A percentile compares a stretch with the other conserved stretches of the same genome.
These are phyloP conservation scores for Aldrovandia affinis DNA, from an alignment of 2,797 vertebrate genomes.

Conservation along the genomic window DNA sequence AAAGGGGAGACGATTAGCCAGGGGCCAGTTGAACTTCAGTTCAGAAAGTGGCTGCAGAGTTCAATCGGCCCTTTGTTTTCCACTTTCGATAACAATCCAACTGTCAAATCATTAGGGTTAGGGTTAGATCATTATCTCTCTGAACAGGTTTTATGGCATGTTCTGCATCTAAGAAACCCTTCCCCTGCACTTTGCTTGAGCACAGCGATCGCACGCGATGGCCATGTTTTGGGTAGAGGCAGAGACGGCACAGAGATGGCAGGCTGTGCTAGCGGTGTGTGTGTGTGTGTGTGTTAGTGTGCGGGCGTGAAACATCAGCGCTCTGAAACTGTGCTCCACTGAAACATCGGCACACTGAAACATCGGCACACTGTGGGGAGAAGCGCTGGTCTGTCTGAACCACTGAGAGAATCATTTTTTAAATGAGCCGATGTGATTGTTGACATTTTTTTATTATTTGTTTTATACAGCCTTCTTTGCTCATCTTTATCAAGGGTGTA, in stretches of 20 bases:
- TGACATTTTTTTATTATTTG: too few relatives aligned
- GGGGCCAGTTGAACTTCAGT: constrained; percentile 34
- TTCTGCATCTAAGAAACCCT: constrained; percentile 61
- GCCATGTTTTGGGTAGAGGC: constrained; percentile 50
- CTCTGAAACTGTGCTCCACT: too few relatives aligned
- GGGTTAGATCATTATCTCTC: constrained; percentile 57
- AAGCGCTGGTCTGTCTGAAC: too few relatives aligned
- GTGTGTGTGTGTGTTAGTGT: background rate
- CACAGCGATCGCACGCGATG: constrained; percentile 56
- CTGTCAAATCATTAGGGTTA: too few relatives aligned
- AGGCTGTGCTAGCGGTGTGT: background rate
- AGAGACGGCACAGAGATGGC: constrained; percentile 23
- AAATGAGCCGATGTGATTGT: too few relatives aligned
- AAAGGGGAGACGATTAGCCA: constrained; percentile 27
- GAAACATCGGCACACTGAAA: too few relatives aligned
- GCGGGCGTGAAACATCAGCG: too few relatives aligned
- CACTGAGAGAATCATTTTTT: too few relatives aligned
- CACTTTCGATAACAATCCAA: constrained; percentile 70
- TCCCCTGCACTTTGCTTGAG: constrained; percentile 48
- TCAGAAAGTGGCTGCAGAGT: constrained; percentile 42
- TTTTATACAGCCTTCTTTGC: too few relatives aligned
- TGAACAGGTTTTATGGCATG: constrained; percentile 71
- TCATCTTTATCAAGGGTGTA: too few relatives aligned
- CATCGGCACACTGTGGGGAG: too few relatives aligned
- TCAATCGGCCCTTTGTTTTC: constrained; percentile 62